A percentile compares a stretch with the other conserved stretches of the same genome.
Conservation (phyloP, 92 coral and sea anemone genomes). For the Palythoa heliodiscus region DNA sequence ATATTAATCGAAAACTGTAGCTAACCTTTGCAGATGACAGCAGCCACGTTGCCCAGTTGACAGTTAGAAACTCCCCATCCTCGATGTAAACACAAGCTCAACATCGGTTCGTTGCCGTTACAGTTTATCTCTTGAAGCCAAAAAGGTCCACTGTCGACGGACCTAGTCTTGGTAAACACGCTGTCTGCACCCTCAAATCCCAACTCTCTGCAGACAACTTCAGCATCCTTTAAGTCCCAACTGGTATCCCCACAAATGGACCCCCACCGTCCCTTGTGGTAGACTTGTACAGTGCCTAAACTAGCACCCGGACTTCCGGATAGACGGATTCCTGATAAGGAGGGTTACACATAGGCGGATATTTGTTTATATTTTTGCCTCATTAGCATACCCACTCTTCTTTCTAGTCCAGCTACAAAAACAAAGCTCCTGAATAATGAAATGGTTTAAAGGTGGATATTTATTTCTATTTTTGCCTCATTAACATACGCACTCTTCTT, state of each 20-base stretch:
- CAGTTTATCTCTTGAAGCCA: constrained; percentile 32
- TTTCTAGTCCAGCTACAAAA: too few relatives aligned
- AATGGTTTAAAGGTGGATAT: too few relatives aligned
- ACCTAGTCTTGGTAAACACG: background rate
- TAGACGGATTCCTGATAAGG: background rate
- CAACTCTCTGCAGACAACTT: constrained; percentile 17
- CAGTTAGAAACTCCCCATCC: constrained; percentile 20
- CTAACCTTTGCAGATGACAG: constrained; percentile 14
- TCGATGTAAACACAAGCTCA: constrained; percentile 8
- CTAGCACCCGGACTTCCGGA: background rate
- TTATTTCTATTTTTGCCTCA: too few relatives aligned
- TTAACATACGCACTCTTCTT: too few relatives aligned
- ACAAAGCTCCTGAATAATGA: too few relatives aligned
- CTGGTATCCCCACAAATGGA: constrained; percentile 4
- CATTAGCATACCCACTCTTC: too few relatives aligned
- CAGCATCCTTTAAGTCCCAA: constrained; percentile 17
- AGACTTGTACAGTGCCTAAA: background rate
- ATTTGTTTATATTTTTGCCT: too few relatives aligned
- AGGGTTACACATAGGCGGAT: too few relatives aligned
- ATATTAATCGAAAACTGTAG: too few relatives aligned
- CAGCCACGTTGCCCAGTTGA: background rate
- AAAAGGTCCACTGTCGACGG: background rate
- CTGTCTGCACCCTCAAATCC: background rate
- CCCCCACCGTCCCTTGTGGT: constrained; percentile 12
- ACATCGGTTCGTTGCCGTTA: background rate